These are phyloP conservation scores for Eugnorisma glareosa DNA, from an alignment of 2,888 invertebrate species.

Conservation along the genomic window DNA sequence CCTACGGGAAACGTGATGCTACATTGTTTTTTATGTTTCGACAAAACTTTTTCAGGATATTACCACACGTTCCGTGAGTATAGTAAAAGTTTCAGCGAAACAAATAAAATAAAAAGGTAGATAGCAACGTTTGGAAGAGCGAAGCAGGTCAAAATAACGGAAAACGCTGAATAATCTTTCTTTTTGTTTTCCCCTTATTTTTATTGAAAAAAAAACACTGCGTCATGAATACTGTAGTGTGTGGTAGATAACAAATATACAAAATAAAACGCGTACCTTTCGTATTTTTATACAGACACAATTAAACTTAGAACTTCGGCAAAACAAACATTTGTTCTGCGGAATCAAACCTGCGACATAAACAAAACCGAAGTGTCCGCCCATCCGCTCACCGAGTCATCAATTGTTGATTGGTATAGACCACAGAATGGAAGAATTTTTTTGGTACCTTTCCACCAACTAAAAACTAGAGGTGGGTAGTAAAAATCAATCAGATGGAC, in stretches of 20 bases:
- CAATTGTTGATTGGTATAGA: slow-evolving; percentile 32
- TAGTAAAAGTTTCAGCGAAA: slow-evolving; percentile 40
- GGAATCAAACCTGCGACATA: not conserved
- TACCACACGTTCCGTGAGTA: slow-evolving; percentile 36
- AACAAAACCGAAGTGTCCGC: not conserved
- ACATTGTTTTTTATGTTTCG: slow-evolving; percentile 47
- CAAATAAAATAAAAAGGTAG: slow-evolving; percentile 36
- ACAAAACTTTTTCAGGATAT: slow-evolving; percentile 52
- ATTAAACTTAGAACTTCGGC: not conserved
- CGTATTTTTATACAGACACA: not conserved
- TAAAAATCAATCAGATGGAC: slow-evolving; percentile 79
- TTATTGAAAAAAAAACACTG: not conserved
- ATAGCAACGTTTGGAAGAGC: not conserved
- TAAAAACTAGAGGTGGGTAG: slow-evolving; percentile 53
- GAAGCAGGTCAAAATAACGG: slow-evolving; percentile 40
- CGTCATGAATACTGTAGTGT: not conserved
- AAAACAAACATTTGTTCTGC: not conserved
- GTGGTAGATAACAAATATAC: not conserved
- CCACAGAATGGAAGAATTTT: slow-evolving; percentile 25
- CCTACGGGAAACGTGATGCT: slow-evolving; percentile 34
- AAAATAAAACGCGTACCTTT: not conserved
- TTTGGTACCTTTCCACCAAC: slow-evolving; percentile 46
- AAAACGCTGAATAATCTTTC: slow-evolving; percentile 28
- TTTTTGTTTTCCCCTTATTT: slow-evolving; percentile 16
- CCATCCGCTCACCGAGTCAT: not conserved